A percentile compares a stretch with the other conserved stretches of the same genome.
Evolutionary conservation across 1,140 invertebrate species (phyloP).

Genomic region (Caenorhabditis briggsae): DNA sequence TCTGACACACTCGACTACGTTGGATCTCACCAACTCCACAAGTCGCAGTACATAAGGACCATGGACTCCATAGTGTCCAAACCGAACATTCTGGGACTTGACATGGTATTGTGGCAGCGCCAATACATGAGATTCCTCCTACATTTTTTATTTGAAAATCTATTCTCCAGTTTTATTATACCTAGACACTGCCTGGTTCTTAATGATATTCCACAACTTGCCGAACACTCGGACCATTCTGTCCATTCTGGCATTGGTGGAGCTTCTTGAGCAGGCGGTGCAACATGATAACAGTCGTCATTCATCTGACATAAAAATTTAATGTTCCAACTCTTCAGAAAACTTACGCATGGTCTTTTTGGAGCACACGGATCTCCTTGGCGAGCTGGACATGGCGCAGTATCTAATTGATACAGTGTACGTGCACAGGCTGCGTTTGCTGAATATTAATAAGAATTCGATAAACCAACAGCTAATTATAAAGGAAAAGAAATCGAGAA

Average conservation of each 20-base stretch:
- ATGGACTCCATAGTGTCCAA: conserved; percentile 63
- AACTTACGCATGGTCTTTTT: conserved; percentile 61
- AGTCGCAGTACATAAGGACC: conserved; percentile 58
- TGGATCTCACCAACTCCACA: conserved; percentile 64
- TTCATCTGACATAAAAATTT: conserved; percentile 22
- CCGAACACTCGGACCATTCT: conserved; percentile 85
- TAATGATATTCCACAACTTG: conserved; percentile 83
- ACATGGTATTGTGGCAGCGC: conserved; percentile 44
- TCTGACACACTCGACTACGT: conserved; percentile 54
- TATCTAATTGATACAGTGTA: conserved; percentile 26
- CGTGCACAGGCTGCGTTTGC: conserved; percentile 9
- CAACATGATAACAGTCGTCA: conserved; percentile 54
- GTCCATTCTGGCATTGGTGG: conserved; percentile 81
- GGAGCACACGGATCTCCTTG: conserved; percentile 66
- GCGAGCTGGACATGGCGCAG: conserved; percentile 61
- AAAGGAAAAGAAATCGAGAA: neutral
- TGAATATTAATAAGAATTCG: conserved; percentile 4
- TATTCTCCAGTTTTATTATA: neutral
- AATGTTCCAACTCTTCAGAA: neutral
- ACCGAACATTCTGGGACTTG: conserved; percentile 39
- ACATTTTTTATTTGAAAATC: neutral
- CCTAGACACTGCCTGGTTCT: conserved; percentile 75
- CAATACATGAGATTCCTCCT: conserved; percentile 41
- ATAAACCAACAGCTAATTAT: neutral
- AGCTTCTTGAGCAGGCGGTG: neutral